Base-by-base conservation (phyloP, 2,797 vertebrate species). In the Neoniphon sammara region DNA sequence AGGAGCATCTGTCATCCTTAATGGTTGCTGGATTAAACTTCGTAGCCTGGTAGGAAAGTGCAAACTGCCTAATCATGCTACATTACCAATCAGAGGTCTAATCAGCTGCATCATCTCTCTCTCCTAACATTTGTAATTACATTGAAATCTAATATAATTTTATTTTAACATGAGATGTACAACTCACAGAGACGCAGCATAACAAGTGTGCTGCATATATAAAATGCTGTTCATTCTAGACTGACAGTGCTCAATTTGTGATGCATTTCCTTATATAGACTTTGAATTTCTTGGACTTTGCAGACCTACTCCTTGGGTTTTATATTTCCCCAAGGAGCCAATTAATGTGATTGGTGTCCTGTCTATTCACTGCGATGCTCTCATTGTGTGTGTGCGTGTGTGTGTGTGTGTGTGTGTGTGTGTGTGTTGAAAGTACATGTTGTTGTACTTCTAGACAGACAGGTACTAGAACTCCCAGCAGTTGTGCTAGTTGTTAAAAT, bases 301-400 rank as follows among this genome's bases (percentile, higher is more conserved):
- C 47, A 77, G 80, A 68, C 66, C 70, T 55, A 62, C 66, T 71
- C 64, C 25, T 71, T 81, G 68, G 64, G 52, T 75, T 84, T 78
- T 81, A 66, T 73, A 81, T 83, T 86, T 88, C 87, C 84, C 89
- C 47, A 20, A 81, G 86, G 85, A 91, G 61, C 83, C 85, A 91
- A 91, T 91, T 90, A 91, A 88, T 80, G 78, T 88, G 87, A 88
- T 81, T 84, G 90, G 83, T 88, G 66, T 75, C 75, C 85, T 86
- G 82, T 84, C 76, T 81, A 75, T 78, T 70, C 77, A 59, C 44
- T 58, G 70, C 27, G 50, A 55, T 63, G 50, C 62, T 59, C 8
- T 20, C 20, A 49, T 23, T 49, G 25, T 49, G 60, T 63, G 25
- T 61, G 58, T 17, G 58, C 17, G 58, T 44, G 55, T 18, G 55